Evolutionary conservation across 2,113 vertebrate species (phyloP).

Genomic region (Regulus satrapa): DNA sequence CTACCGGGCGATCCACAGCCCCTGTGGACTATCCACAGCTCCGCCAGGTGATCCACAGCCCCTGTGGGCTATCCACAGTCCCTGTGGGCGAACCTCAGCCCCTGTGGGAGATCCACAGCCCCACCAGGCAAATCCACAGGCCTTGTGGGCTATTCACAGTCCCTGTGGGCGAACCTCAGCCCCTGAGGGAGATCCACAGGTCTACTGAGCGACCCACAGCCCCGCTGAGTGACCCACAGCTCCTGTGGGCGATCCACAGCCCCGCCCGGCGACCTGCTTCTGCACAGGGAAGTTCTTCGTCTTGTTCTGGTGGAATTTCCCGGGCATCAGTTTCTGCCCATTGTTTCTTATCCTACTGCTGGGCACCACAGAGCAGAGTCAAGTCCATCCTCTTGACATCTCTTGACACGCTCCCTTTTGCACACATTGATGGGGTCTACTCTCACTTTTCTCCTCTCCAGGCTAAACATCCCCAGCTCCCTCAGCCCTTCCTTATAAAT

Average conservation of each 20-base stretch:
- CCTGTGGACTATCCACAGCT: rapidly evolving
- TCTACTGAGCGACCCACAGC: rapidly evolving
- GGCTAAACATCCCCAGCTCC: neutral
- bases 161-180: rapidly evolving
- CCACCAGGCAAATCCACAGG: too few relatives aligned
- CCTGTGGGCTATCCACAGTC: rapidly evolving
- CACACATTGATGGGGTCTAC: too few relatives aligned
- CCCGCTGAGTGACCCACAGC: rapidly evolving
- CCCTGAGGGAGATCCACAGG: rapidly evolving
- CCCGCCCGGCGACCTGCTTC: rapidly evolving
- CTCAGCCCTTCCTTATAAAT: neutral
- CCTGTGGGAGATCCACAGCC: rapidly evolving
- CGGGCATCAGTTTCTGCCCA: neutral
- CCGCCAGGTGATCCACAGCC: rapidly evolving
- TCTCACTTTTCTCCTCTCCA: neutral
- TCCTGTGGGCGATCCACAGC: too few relatives aligned
- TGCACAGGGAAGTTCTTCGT: rapidly evolving
- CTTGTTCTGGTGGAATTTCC: neutral
- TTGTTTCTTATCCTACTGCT: neutral
- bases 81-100: rapidly evolving
- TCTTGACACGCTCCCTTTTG: neutral
- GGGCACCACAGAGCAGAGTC: neutral
- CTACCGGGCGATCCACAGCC: rapidly evolving
- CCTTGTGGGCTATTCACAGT: rapidly evolving
- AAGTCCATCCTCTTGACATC: neutral